Percentiles rank a stretch among this genome's conserved stretches.
phyloP scores from a whole-genome alignment of 1,140 invertebrate species.

The Caenorhabditis inopinata region DNA sequence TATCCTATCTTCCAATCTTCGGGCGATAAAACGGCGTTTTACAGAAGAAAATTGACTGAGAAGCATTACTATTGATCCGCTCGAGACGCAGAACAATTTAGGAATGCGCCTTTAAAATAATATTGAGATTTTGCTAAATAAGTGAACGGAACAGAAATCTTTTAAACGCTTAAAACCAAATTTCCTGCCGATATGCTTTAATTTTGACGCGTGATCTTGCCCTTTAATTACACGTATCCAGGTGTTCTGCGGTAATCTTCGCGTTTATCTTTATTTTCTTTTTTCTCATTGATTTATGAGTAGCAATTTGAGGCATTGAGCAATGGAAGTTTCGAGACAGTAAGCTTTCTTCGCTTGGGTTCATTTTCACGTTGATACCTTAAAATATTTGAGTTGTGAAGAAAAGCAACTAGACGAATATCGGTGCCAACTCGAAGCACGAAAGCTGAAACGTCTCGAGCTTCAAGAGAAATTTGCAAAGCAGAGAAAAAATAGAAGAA shows the following conservation, averaged over 20 bases:
- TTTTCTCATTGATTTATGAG: background rate
- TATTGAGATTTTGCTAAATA: too few species aligned
- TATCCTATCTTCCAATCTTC: too few species aligned
- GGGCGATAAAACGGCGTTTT: too few species aligned
- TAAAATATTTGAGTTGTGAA: background rate
- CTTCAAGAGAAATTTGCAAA: background rate
- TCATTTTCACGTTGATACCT: background rate
- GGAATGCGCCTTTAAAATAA: too few species aligned
- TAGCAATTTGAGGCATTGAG: conserved; percentile 4
- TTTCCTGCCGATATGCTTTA: too few species aligned
- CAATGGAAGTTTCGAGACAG: conserved; percentile 15
- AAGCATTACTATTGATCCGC: too few species aligned
- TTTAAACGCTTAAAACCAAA: too few species aligned
- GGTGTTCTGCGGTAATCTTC: too few species aligned
- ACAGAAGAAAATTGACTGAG: too few species aligned
- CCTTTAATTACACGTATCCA: too few species aligned
- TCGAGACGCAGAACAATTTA: too few species aligned
- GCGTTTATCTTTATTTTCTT: background rate
- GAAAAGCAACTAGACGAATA: background rate
- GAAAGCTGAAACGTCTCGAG: conserved; percentile 2
- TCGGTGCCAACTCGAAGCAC: background rate
- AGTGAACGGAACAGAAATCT: too few species aligned
- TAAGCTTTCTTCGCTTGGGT: background rate
- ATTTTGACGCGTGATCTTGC: background rate
- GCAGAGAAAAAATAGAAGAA: background rate